Base-by-base conservation (phyloP, 2,797 vertebrate genomes). In the Merluccius polli region DNA sequence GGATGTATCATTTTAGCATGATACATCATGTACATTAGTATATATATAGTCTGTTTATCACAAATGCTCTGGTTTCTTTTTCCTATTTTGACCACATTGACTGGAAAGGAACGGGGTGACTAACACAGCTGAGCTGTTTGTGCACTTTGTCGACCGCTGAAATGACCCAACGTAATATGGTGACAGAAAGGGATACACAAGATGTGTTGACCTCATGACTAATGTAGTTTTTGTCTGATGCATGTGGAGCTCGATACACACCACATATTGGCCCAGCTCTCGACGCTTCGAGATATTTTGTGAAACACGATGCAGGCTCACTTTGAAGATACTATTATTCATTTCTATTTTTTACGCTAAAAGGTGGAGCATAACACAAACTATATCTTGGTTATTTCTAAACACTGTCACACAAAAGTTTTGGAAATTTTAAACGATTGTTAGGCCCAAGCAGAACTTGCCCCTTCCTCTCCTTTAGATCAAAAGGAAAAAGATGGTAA, bases 401-500 rank as follows among this genome's bases (percentile, higher is more conserved):
- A 89, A 90, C 78, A 84, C 82, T 81, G 63, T 82, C 84, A 82
- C 84, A 81, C 79, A 84, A 78, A 83, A 87, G 85, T 87, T 90
- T 86, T 84, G 81, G 90, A 92, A n/a, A 63, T 63, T 91, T 91
- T 91, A 74, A 92, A 90, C 90, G 91, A 89, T 82, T 80, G 90
- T 89, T 85, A 89, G 82, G 87, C 80, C 79, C 5, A 77, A 86
- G 83, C 81, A 77, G 79, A 85, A 35, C 75, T 81, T 82, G 59
- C 71, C 77, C 44, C 82, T 72, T 77, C 59, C 83, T 79, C 81
- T 86, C 84, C 83, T 92, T 82, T 87, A 94, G 90, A 94, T 94
- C 93, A 95, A 95, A 95, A 92, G 90, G 83, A 90, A 91, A 90
- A 90, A 88, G 75, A 85, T 86, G 93, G 91, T 92, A 88, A 91